These are phyloP conservation scores for Caenorhabditis doughertyi DNA, from an alignment of 2,888 invertebrate species.

Conservation along the genomic window DNA sequence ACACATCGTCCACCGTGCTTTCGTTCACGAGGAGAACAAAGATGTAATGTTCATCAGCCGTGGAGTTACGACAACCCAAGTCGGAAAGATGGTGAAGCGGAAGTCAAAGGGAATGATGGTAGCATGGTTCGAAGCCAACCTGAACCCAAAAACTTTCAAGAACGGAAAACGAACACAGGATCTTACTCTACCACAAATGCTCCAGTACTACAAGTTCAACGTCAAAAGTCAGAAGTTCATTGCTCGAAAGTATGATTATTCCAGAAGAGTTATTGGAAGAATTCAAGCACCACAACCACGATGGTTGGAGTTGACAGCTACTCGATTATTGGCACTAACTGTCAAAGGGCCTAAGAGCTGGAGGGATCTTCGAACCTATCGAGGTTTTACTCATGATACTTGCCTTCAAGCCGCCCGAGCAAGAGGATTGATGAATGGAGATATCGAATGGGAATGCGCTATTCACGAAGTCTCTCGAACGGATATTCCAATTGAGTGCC, in stretches of 20 bases:
- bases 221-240: conserved; percentile 16
- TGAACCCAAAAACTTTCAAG: neutral
- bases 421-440: conserved; percentile 36
- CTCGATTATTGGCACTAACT: conserved; percentile 13
- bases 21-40: conserved; percentile 38
- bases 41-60: conserved; percentile 9
- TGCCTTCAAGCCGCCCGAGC: conserved; percentile 37
- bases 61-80: conserved; percentile 8
- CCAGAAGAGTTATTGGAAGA: neutral
- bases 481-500: neutral
- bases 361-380: conserved; percentile 22
- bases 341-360: conserved; percentile 1
- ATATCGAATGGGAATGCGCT: conserved; percentile 26
- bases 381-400: neutral
- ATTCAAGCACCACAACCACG: conserved; percentile 45
- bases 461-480: conserved; percentile 10
- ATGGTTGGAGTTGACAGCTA: conserved; percentile 34
- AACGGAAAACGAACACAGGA: neutral
- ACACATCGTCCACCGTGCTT: conserved; percentile 28
- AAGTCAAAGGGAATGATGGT: neutral
- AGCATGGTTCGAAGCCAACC: conserved; percentile 51
- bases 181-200: conserved; percentile 21
- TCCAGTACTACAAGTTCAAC: conserved; percentile 1
- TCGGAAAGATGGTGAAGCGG: neutral
- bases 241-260: neutral